Evolutionary conservation across 2,797 vertebrate genomes (phyloP).

Genomic region (Sebastes iracundus): DNA sequence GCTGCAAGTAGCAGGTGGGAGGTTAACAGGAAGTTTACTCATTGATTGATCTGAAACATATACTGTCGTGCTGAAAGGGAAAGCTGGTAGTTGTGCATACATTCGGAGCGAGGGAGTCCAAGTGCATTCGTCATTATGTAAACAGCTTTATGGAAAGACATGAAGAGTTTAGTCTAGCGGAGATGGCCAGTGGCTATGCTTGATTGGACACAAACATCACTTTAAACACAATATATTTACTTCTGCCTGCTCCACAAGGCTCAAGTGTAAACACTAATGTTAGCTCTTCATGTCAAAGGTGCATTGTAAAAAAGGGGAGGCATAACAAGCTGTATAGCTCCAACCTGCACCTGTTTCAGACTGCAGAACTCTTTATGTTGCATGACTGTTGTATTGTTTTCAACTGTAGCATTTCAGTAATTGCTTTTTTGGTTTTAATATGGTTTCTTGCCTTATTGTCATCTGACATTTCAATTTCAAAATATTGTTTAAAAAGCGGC

Average conservation of each 20-base stretch:
- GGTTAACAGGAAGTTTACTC: not conserved
- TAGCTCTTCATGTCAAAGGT: not conserved
- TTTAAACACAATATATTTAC: slow-evolving; percentile 7
- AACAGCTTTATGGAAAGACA: not conserved
- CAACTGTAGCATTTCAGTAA: not conserved
- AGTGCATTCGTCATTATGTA: not conserved
- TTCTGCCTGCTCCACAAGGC: not conserved
- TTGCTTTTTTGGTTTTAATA: not conserved
- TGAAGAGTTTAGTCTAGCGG: not conserved
- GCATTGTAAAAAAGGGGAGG: not conserved
- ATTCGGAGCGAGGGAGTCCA: not conserved
- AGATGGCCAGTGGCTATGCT: not conserved
- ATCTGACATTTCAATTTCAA: not conserved
- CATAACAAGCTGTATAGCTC: not conserved
- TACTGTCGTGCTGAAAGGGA: not conserved
- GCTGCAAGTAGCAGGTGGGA: not conserved
- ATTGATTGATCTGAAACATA: not conserved
- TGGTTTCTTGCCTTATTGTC: not conserved
- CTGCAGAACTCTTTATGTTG: not conserved
- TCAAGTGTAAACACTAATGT: not conserved
- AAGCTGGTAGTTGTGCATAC: not conserved
- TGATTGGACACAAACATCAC: not conserved
- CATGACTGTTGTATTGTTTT: not conserved
- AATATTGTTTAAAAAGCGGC: not conserved
- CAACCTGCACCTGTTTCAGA: not conserved